These are phyloP conservation scores for Dendroctonus valens DNA, from an alignment of 1,140 invertebrate genomes.

Conservation along the genomic window DNA sequence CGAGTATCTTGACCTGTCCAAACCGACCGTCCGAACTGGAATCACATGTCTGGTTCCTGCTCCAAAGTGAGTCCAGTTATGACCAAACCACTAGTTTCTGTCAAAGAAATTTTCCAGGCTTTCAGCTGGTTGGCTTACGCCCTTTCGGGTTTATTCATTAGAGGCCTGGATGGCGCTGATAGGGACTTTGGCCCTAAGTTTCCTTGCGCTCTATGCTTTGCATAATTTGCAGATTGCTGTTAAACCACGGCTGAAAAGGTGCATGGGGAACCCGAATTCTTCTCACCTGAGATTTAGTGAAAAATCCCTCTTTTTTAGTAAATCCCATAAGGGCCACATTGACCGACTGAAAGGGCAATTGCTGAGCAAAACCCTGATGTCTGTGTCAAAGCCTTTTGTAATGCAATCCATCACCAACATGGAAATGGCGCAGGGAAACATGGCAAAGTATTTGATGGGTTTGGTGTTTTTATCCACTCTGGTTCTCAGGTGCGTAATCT, in stretches of 20 bases:
- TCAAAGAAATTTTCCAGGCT: slow-evolving; percentile 33
- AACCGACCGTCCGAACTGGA: slow-evolving; percentile 55
- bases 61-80: slow-evolving; percentile 50
- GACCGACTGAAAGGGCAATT: not conserved
- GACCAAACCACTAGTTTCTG: not conserved
- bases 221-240: slow-evolving; percentile 2
- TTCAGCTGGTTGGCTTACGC: slow-evolving; percentile 39
- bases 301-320: too few relatives aligned
- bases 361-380: slow-evolving; percentile 21
- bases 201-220: slow-evolving; percentile 12
- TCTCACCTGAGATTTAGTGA: too few relatives aligned
- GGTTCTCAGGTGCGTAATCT: slow-evolving; percentile 48
- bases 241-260: too few relatives aligned
- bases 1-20: slow-evolving; percentile 56
- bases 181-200: slow-evolving; percentile 4
- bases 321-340: too few relatives aligned
- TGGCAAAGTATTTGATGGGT: slow-evolving; percentile 36
- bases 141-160: slow-evolving; percentile 38
- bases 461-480: slow-evolving; percentile 52
- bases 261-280: too few relatives aligned
- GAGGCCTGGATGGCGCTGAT: slow-evolving; percentile 42
- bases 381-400: slow-evolving; percentile 32
- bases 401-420: slow-evolving; percentile 25
- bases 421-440: slow-evolving; percentile 9
- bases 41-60: slow-evolving; percentile 60